These are phyloP conservation scores for Dynastes hyllus DNA, from an alignment of 2,888 invertebrate species.

Conservation along the genomic window DNA sequence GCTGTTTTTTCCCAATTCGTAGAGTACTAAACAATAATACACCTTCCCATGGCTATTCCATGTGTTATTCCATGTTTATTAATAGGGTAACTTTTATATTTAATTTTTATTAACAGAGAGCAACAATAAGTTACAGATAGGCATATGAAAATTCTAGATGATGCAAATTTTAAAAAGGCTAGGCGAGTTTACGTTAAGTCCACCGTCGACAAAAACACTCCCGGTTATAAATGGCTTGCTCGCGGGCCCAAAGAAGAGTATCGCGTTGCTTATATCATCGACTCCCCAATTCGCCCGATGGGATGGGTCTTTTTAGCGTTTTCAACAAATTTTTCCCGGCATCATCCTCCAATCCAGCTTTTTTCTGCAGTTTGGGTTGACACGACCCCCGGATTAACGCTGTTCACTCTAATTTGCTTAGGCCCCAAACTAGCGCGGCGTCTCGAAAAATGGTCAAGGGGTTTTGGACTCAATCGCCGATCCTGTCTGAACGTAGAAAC, in stretches of 20 bases:
- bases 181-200: neutral
- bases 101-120: too few relatives aligned
- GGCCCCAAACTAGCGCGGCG: slow-evolving; percentile 3
- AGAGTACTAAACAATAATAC: too few relatives aligned
- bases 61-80: too few relatives aligned
- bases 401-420: slow-evolving; percentile 21
- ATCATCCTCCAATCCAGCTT: neutral
- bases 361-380: neutral
- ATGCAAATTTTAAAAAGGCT: neutral
- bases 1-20: too few relatives aligned
- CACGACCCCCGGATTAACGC: slow-evolving; percentile 3
- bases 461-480: slow-evolving; percentile 13
- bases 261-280: neutral
- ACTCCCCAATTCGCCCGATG: neutral
- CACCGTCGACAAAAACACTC: slow-evolving; percentile 1
- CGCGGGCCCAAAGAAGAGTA: slow-evolving; percentile 24
- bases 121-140: neutral
- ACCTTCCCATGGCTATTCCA: too few relatives aligned
- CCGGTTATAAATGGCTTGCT: slow-evolving; percentile 22
- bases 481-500: neutral
- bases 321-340: neutral
- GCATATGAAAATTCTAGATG: neutral
- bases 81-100: too few relatives aligned
- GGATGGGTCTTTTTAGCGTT: neutral
- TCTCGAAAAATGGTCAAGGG: slow-evolving; percentile 12